A percentile compares a stretch with the other conserved stretches of the same genome.
These are phyloP conservation scores for Phenganax subtilis DNA, from an alignment of 92 coral and sea anemone species.

Conservation along the genomic window DNA sequence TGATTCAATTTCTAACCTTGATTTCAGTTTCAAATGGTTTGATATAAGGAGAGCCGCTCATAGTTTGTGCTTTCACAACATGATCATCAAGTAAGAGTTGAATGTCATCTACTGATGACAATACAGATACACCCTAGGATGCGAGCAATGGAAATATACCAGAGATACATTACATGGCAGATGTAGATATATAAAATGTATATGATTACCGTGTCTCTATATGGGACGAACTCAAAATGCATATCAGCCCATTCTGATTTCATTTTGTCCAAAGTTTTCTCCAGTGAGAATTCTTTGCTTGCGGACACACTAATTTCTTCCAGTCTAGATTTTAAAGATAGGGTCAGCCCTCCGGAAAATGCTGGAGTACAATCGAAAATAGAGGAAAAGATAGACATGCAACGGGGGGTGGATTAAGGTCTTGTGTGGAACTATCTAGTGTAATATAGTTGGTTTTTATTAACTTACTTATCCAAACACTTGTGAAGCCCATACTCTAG, in stretches of 20 bases:
- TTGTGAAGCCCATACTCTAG: conserved; percentile 91
- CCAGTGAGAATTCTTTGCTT: conserved; percentile 94
- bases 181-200: neutral
- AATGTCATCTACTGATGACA: conserved; percentile 91
- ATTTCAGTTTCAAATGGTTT: conserved; percentile 98
- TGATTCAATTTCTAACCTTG: conserved; percentile 56
- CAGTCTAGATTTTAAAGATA: conserved; percentile 44
- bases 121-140: conserved; percentile 77
- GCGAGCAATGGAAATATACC: neutral
- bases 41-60: conserved; percentile 98
- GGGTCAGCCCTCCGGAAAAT: no score
- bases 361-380: no score
- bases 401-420: no score
- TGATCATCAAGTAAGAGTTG: conserved; percentile 94
- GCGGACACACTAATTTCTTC: conserved; percentile 95
- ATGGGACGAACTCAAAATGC: conserved; percentile 87
- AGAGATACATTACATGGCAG: neutral
- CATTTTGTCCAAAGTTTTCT: conserved; percentile 97
- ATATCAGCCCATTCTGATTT: conserved; percentile 93
- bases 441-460: neutral
- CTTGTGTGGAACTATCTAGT: neutral
- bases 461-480: conserved; percentile 62
- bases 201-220: conserved; percentile 81
- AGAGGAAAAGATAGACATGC: no score
- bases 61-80: conserved; percentile 98